Conservation (phyloP, 2,888 invertebrate genomes). For the Acleris holmiana region DNA sequence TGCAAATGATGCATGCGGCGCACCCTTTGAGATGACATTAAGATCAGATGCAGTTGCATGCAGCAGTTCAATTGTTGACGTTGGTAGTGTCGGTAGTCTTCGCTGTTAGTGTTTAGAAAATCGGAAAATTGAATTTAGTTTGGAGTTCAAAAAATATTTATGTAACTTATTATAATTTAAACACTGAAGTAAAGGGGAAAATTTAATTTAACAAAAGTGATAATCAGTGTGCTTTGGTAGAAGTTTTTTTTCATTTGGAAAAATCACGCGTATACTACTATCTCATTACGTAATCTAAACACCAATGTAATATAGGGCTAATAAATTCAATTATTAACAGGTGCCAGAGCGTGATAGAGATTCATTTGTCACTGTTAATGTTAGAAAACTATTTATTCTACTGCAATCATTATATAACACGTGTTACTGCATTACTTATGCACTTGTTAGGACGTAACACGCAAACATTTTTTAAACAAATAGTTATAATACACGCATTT, state of each 20-base stretch:
- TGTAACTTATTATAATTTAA: too few relatives aligned
- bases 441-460: conserved; percentile 15
- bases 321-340: conserved; percentile 13
- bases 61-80: conserved; percentile 29
- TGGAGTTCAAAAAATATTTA: neutral
- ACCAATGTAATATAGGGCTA: neutral
- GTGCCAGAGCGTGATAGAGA: conserved; percentile 10
- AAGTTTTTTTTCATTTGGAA: too few relatives aligned
- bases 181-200: too few relatives aligned
- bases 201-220: too few relatives aligned
- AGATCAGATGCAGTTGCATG: neutral
- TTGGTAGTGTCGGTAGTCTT: conserved; percentile 1
- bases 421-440: conserved; percentile 19
- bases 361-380: conserved; percentile 21
- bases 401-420: conserved; percentile 13
- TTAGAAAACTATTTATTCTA: conserved; percentile 7
- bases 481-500: conserved; percentile 2
- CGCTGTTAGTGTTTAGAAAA: neutral
- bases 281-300: neutral
- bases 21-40: conserved; percentile 31
- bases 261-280: too few relatives aligned
- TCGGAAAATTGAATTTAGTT: neutral
- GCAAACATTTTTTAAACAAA: conserved; percentile 14
- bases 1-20: conserved; percentile 8
- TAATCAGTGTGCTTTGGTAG: too few relatives aligned